A percentile compares a stretch with the other conserved stretches of the same genome.
Evolutionary conservation across 2,888 invertebrate genomes (phyloP).

Genomic region (Anoplius nigerrimus): DNA sequence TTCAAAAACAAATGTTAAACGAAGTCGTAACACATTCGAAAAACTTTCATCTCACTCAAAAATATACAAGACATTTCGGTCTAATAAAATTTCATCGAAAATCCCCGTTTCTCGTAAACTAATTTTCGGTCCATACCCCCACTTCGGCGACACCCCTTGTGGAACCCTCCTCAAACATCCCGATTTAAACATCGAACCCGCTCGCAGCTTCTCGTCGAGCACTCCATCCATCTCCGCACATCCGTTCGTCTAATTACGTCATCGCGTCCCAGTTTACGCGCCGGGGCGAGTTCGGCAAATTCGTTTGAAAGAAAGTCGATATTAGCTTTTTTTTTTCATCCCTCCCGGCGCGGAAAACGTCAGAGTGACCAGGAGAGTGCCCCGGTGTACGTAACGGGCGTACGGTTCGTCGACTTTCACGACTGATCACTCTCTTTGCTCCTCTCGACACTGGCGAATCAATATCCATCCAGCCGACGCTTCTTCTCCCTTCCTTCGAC

Average conservation of each 20-base stretch:
- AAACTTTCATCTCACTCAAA: too few species aligned
- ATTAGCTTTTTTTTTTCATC: constrained; percentile 12
- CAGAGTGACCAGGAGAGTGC: neutral
- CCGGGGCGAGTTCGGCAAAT: neutral
- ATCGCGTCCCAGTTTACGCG: neutral
- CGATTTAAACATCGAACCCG: too few species aligned
- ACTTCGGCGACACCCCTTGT: too few species aligned
- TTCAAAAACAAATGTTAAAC: too few species aligned
- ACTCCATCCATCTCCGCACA: neutral
- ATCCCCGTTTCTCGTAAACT: too few species aligned
- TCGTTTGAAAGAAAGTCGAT: constrained; percentile 9
- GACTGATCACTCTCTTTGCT: constrained; percentile 49
- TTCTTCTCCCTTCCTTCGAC: constrained; percentile 7
- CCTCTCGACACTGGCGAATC: constrained; percentile 36
- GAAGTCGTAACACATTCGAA: too few species aligned
- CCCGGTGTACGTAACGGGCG: constrained; percentile 4
- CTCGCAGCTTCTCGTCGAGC: too few species aligned
- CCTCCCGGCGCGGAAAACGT: constrained; percentile 1
- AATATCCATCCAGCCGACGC: constrained; percentile 40
- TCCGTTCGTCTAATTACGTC: neutral
- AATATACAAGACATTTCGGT: too few species aligned
- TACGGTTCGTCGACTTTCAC: constrained; percentile 48
- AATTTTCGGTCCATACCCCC: too few species aligned
- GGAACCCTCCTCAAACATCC: too few species aligned
- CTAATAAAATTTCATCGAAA: too few species aligned